phyloP scores from a whole-genome alignment of 1,140 invertebrate species.

The Eupeodes corollae region DNA sequence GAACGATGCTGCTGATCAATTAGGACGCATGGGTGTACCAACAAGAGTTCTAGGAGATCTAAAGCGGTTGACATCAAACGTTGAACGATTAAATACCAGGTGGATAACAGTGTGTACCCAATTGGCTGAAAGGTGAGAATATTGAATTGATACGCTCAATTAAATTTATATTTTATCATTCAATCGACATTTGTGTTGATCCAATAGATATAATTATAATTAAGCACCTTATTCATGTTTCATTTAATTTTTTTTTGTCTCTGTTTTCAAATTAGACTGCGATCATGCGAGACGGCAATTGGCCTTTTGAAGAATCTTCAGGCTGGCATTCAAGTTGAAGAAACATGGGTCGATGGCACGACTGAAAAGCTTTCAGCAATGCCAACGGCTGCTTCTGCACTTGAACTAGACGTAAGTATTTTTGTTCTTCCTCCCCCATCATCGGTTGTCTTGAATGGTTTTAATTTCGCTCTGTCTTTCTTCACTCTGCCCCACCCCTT shows the following conservation, averaged over 20 bases:
- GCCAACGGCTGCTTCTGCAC: slow-evolving; percentile 36
- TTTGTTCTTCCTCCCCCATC: neutral
- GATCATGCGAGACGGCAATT: slow-evolving; percentile 75
- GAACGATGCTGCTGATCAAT: slow-evolving; percentile 77
- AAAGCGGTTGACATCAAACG: slow-evolving; percentile 86
- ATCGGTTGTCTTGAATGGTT: too few species aligned
- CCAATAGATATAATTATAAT: neutral
- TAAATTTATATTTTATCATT: neutral
- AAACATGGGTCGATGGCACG: slow-evolving; percentile 74
- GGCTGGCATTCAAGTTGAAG: slow-evolving; percentile 73
- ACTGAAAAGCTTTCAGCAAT: slow-evolving; percentile 33
- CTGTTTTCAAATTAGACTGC: slow-evolving; percentile 60
- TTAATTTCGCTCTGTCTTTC: too few species aligned
- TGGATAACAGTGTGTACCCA: slow-evolving; percentile 89
- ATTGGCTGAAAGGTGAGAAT: slow-evolving; percentile 68
- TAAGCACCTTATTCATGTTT: neutral
- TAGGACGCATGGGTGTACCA: slow-evolving; percentile 62
- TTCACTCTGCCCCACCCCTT: too few species aligned
- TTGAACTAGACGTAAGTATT: slow-evolving; percentile 37
- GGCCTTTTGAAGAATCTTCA: slow-evolving; percentile 77
- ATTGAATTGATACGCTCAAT: too few species aligned
- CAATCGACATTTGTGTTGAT: too few species aligned
- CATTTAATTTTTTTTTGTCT: slow-evolving; percentile 6
- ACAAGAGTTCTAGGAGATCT: slow-evolving; percentile 65
- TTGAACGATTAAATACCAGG: slow-evolving; percentile 70